Base-by-base conservation (phyloP, 2,888 invertebrate species). In the Gandaritis pyraliata region DNA sequence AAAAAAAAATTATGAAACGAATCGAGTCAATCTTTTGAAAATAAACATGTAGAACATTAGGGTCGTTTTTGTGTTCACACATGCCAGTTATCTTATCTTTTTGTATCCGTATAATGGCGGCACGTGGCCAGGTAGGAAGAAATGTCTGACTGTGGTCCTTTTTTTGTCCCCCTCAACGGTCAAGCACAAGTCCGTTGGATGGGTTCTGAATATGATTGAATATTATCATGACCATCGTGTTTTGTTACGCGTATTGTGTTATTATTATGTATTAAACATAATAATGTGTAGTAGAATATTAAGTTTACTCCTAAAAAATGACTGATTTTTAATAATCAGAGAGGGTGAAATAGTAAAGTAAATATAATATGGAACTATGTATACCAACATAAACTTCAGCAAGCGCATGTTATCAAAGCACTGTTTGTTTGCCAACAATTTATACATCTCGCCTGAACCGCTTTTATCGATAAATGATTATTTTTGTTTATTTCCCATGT, bases 71-170 rank as follows among this genome's bases (percentile, higher is more conserved):
- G 63, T 72, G 66, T 71, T 72, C 70, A 69, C 75, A 70, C 69
- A 70, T 72, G 71, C 61, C 62, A 58, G 63, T 69, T 74, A 72
- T 74, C 70, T 78, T 75, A 71, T 74, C 74, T 74, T 77, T 78
- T 77, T 76, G 64, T 72, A 70, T 52, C 59, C 61, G 67, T 76
- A 76, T 77, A 69, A 66, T 72, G 41, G 11, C 18, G 55, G 77
- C 83, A 78, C 84, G 83, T 81, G 83, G 69, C 59, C 81, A 83
- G 82, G 84, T 66, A 68, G 57, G 47, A 47, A 48, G 55, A 57
- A 45, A 58, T 45, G 45, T 72, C 46, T 74, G 48, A 47, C n/a
- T 47, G 47, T 8, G 67, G 74, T 68, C 72, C 69, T 72, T 74
- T 77, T 72, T 66, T 59, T 48, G 36, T 48, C 43, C 41, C 39